Evolutionary conservation across 2,113 vertebrate species (phyloP).

Genomic region (Tachysurus fulvidraco): DNA sequence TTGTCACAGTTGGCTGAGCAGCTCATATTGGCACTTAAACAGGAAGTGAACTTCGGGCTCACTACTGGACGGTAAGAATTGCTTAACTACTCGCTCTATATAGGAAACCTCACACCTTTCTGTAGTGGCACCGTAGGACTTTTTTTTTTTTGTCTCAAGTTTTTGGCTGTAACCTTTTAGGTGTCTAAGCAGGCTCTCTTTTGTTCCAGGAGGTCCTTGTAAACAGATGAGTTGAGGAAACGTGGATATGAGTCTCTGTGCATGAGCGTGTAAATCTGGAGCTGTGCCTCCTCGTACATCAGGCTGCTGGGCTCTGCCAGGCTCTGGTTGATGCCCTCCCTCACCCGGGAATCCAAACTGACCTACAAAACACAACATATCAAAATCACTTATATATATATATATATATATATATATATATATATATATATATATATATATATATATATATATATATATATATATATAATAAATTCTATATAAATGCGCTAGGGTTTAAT

Average conservation of each 20-base stretch:
- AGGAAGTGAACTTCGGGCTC: conserved; percentile 61
- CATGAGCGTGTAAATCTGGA: conserved; percentile 99
- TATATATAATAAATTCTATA: neutral
- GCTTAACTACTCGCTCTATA: conserved; percentile 56
- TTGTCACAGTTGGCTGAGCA: conserved; percentile 67
- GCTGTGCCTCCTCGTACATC: conserved; percentile 95
- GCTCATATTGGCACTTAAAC: conserved; percentile 68
- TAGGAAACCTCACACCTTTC: conserved; percentile 67
- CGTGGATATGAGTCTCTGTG: conserved; percentile 97
- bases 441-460: too few relatives aligned
- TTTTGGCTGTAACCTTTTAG: conserved; percentile 71
- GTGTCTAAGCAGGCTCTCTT: conserved; percentile 85
- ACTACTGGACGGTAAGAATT: conserved; percentile 55
- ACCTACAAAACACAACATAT: conserved; percentile 72
- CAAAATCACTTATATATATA: neutral
- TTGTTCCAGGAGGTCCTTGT: conserved; percentile 88
- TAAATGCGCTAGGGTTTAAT: neutral
- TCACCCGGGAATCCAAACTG: conserved; percentile 94
- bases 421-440: too few relatives aligned
- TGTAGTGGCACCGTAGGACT: conserved; percentile 72
- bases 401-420: too few relatives aligned
- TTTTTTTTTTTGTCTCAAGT: conserved; percentile 53
- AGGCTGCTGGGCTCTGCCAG: conserved; percentile 87
- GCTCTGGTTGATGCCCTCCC: conserved; percentile 91
- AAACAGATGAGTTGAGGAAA: conserved; percentile 94